phyloP scores from a whole-genome alignment of 2,113 vertebrate genomes.

The Terrapene triunguis region DNA sequence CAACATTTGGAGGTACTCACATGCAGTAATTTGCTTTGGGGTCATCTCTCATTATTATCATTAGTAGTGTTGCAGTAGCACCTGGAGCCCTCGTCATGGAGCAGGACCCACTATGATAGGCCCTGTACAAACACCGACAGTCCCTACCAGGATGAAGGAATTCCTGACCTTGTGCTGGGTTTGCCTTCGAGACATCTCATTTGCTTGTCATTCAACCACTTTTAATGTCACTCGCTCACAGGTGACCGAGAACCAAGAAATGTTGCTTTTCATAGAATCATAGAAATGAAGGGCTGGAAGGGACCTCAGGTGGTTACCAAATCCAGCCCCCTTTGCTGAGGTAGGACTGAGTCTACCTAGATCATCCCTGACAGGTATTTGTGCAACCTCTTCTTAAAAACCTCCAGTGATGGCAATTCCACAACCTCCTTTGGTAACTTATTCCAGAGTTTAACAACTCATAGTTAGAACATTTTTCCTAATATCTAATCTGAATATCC shows the following conservation, averaged over 20 bases:
- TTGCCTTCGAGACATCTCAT: not conserved
- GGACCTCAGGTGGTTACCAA: not conserved
- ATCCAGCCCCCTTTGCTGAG: not conserved
- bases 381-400: not conserved
- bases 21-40: not conserved
- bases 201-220: not conserved
- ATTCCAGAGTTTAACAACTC: no score
- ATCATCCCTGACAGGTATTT: not conserved
- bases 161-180: not conserved
- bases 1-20: not conserved
- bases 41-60: not conserved
- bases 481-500: not conserved
- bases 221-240: not conserved
- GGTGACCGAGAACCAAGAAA: not conserved
- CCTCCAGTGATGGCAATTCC: not conserved
- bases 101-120: not conserved
- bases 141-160: not conserved
- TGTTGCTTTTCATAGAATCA: not conserved
- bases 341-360: not conserved
- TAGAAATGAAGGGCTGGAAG: not conserved
- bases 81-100: not conserved
- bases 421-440: not conserved
- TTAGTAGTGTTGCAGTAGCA: not conserved
- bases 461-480: not conserved
- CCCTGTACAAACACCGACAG: not conserved